phyloP scores from a whole-genome alignment of 2,113 vertebrate genomes.

The Carassius carassius region DNA sequence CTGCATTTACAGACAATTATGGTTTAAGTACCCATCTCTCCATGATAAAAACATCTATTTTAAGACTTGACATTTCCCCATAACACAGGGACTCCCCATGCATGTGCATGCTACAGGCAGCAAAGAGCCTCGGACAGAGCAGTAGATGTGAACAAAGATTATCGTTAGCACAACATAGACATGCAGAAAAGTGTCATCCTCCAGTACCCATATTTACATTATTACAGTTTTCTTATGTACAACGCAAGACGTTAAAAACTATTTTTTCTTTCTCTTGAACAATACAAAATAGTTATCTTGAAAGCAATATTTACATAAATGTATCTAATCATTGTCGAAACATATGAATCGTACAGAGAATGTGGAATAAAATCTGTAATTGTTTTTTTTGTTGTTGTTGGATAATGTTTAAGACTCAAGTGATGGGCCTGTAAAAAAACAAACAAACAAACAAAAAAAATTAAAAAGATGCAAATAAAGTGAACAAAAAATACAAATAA shows the following conservation, averaged over 20 bases:
- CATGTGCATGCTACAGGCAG: constrained; percentile 83
- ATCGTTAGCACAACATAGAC: constrained; percentile 81
- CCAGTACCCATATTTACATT: constrained; percentile 78
- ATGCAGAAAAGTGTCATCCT: constrained; percentile 78
- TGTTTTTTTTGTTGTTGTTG: constrained; percentile 41
- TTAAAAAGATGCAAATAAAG: neutral
- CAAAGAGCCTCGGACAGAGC: constrained; percentile 75
- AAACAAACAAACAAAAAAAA: constrained; percentile 63
- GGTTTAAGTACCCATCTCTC: constrained; percentile 70
- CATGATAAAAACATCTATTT: constrained; percentile 72
- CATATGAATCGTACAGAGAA: constrained; percentile 69
- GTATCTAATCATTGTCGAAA: constrained; percentile 77
- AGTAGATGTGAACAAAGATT: constrained; percentile 78
- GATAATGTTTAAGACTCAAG: constrained; percentile 65
- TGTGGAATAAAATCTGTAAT: constrained; percentile 57
- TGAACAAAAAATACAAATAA: neutral
- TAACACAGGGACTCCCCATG: constrained; percentile 81
- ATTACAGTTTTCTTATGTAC: constrained; percentile 79
- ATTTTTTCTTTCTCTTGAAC: constrained; percentile 76
- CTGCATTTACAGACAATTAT: constrained; percentile 69
- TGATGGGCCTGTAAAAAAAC: constrained; percentile 52
- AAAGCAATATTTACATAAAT: constrained; percentile 83
- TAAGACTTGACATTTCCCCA: constrained; percentile 79
- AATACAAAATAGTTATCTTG: constrained; percentile 84
- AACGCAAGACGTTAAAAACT: constrained; percentile 80